Percentiles rank a stretch among this genome's conserved stretches.
These are phyloP conservation scores for Camptogramma bilineatum DNA, from an alignment of 2,888 invertebrate species.

Conservation along the genomic window DNA sequence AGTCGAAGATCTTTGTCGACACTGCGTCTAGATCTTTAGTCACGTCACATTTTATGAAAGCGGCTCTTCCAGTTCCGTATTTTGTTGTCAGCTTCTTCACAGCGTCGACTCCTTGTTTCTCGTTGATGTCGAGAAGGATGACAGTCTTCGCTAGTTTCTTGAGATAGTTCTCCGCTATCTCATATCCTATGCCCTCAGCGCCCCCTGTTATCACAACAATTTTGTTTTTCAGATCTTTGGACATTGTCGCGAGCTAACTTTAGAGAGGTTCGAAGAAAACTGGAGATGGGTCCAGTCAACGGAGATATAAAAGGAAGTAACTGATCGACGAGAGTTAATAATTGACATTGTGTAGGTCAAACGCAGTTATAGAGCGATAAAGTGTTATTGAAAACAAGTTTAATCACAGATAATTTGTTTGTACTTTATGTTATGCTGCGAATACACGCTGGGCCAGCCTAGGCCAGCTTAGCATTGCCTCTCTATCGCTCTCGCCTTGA, in stretches of 20 bases:
- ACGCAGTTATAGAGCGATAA: background rate
- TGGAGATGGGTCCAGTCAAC: background rate
- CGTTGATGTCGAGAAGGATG: constrained; percentile 51
- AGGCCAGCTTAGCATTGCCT: too few species aligned
- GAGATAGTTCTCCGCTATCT: constrained; percentile 71
- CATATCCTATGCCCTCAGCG: constrained; percentile 80
- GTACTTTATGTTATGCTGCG: too few species aligned
- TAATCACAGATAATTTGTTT: background rate
- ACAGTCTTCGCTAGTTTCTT: constrained; percentile 60
- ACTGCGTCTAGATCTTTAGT: constrained; percentile 69
- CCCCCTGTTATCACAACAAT: constrained; percentile 76
- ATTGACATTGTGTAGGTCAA: constrained; percentile 1
- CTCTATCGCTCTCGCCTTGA: too few species aligned
- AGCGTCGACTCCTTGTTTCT: constrained; percentile 58
- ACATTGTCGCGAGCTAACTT: constrained; percentile 38
- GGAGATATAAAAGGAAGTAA: background rate
- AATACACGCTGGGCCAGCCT: too few species aligned
- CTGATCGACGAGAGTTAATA: background rate
- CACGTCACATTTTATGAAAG: constrained; percentile 80
- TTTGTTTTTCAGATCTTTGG: constrained; percentile 48
- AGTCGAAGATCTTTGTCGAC: constrained; percentile 52
- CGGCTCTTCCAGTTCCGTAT: constrained; percentile 68
- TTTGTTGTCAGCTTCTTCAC: constrained; percentile 64
- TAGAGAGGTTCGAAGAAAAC: constrained; percentile 12
- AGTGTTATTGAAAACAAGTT: constrained; percentile 1